Percentiles rank a stretch among this genome's conserved stretches.
Conservation (phyloP, 1,140 invertebrate genomes). For the Acromyrmex heyeri region DNA sequence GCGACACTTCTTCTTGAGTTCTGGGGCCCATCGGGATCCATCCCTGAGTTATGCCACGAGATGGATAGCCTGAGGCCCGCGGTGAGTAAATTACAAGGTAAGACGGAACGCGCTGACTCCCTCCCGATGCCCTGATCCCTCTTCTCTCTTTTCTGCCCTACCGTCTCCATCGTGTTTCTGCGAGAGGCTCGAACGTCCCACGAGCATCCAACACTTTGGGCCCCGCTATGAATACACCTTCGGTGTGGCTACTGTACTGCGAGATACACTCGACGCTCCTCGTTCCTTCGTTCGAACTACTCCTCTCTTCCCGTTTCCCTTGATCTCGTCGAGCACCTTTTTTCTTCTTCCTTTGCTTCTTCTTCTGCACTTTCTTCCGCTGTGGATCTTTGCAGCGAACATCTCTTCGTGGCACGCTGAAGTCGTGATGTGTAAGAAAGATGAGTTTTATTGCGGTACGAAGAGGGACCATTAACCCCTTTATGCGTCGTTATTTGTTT, state of each 20-base stretch:
- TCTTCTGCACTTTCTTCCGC: slow-evolving; percentile 48
- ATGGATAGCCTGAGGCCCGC: slow-evolving; percentile 84
- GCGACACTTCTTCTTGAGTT: slow-evolving; percentile 79
- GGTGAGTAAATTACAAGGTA: slow-evolving; percentile 87
- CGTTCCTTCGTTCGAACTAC: slow-evolving; percentile 29
- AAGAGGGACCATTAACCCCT: slow-evolving; percentile 40
- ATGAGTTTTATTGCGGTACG: slow-evolving; percentile 57
- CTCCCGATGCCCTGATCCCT: slow-evolving; percentile 62
- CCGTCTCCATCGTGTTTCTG: slow-evolving; percentile 55
- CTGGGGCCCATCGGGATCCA: slow-evolving; percentile 72
- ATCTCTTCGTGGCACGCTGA: slow-evolving; percentile 23
- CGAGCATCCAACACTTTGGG: slow-evolving; percentile 79
- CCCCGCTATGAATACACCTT: slow-evolving; percentile 80
- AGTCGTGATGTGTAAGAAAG: slow-evolving; percentile 50
- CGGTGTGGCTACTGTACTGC: slow-evolving; percentile 80
- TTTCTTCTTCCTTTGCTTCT: slow-evolving; percentile 57
- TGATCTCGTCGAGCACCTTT: slow-evolving; percentile 16
- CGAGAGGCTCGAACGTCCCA: slow-evolving; percentile 73
- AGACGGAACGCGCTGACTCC: slow-evolving; percentile 82
- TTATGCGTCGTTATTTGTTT: slow-evolving; percentile 60
- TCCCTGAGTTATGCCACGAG: slow-evolving; percentile 84
- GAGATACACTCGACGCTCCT: slow-evolving; percentile 68
- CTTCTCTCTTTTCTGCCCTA: slow-evolving; percentile 55
- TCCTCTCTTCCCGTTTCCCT: slow-evolving; percentile 53
- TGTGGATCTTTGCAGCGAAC: slow-evolving; percentile 32